Evolutionary conservation across 2,797 vertebrate genomes (phyloP).

Genomic region (Ataeniobius toweri): DNA sequence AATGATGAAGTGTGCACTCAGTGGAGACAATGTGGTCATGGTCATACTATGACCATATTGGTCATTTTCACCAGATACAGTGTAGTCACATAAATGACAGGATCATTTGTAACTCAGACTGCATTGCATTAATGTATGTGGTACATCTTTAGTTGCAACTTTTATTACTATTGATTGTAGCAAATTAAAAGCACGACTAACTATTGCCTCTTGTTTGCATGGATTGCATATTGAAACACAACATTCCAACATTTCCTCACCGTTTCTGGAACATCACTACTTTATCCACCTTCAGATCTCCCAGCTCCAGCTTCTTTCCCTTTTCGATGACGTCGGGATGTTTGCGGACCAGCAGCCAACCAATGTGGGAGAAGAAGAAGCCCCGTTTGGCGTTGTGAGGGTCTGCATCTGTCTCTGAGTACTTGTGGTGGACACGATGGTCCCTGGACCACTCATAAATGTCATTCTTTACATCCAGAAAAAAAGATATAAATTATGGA

Average conservation of each 20-base stretch:
- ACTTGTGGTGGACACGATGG: slow-evolving; percentile 94
- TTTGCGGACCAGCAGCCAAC: slow-evolving; percentile 94
- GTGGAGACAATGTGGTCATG: slow-evolving; percentile 8
- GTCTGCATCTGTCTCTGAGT: slow-evolving; percentile 91
- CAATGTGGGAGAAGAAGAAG: slow-evolving; percentile 95
- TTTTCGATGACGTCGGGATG: slow-evolving; percentile 92
- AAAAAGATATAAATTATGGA: background rate
- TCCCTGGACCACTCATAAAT: slow-evolving; percentile 92
- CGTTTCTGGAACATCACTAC: slow-evolving; percentile 93
- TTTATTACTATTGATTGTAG: background rate
- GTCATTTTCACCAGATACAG: background rate
- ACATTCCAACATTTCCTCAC: slow-evolving; percentile 70
- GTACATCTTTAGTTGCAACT: background rate
- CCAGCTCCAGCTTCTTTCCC: slow-evolving; percentile 85
- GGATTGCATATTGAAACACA: background rate
- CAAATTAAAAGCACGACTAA: background rate
- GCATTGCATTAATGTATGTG: background rate
- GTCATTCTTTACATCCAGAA: slow-evolving; percentile 83
- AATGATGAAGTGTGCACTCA: slow-evolving; percentile 36
- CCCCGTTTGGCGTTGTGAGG: slow-evolving; percentile 90
- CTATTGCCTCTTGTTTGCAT: background rate
- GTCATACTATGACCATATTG: background rate
- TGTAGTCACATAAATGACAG: background rate
- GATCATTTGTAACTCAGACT: background rate
- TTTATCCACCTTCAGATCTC: slow-evolving; percentile 86